These are phyloP conservation scores for Amiota communis DNA, from an alignment of 2,888 invertebrate species.

Conservation along the genomic window DNA sequence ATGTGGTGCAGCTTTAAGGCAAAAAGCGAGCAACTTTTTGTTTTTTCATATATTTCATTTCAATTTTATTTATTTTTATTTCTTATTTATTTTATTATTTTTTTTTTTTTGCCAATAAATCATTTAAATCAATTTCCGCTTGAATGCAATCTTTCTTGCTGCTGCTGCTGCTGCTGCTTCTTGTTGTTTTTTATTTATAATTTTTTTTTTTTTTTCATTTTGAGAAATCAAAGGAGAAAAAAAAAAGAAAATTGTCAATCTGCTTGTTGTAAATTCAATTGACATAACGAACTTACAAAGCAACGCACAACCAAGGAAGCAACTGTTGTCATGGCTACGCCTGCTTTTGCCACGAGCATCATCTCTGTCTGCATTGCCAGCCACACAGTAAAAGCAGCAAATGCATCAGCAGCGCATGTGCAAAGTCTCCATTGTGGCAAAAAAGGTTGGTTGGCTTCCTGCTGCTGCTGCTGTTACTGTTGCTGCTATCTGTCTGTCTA, in stretches of 20 bases:
- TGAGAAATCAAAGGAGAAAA: background rate
- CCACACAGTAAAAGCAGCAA: background rate
- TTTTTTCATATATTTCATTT: background rate
- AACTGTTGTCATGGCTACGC: background rate
- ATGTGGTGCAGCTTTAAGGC: slow-evolving; percentile 22
- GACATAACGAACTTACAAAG: slow-evolving; percentile 60
- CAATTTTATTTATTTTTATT: background rate
- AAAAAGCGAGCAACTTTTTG: background rate
- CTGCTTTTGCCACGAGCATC: slow-evolving; percentile 22
- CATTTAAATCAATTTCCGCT: slow-evolving; percentile 71
- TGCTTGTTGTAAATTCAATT: slow-evolving; percentile 61
- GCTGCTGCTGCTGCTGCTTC: slow-evolving; percentile 38
- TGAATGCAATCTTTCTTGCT: slow-evolving; percentile 37
- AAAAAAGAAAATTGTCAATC: slow-evolving; percentile 57
- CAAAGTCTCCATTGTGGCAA: too few relatives aligned
- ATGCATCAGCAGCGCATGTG: too few relatives aligned
- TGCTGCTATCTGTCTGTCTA: too few relatives aligned
- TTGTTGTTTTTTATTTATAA: slow-evolving; percentile 26
- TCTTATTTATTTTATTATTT: slow-evolving; percentile 12
- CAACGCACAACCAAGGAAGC: slow-evolving; percentile 6
- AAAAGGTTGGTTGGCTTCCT: background rate
- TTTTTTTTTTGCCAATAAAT: slow-evolving; percentile 60
- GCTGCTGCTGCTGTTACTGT: background rate
- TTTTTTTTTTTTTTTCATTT: slow-evolving; percentile 45
- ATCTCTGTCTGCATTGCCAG: background rate